These are phyloP conservation scores for Rhingia rostrata DNA, from an alignment of 2,888 invertebrate species.

Conservation along the genomic window DNA sequence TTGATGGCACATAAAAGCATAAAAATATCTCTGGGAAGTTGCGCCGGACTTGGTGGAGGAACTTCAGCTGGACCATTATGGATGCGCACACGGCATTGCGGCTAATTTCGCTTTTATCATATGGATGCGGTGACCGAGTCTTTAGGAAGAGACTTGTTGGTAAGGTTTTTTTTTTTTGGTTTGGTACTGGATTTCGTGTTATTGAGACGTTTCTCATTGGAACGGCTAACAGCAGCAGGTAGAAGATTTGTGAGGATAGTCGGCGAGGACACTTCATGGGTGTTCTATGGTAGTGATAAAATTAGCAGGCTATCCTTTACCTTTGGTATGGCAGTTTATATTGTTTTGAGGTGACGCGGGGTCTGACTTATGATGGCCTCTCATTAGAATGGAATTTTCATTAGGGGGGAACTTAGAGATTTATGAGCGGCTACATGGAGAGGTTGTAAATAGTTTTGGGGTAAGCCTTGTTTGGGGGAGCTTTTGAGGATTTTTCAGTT, in stretches of 20 bases:
- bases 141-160: slow-evolving; percentile 10
- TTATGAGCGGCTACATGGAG: slow-evolving; percentile 46
- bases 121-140: slow-evolving; percentile 26
- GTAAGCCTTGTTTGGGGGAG: slow-evolving; percentile 21
- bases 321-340: slow-evolving; percentile 53
- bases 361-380: slow-evolving; percentile 31
- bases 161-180: slow-evolving; percentile 6
- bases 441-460: slow-evolving; percentile 62
- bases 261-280: slow-evolving; percentile 73
- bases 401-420: slow-evolving; percentile 63
- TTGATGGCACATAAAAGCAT: slow-evolving; percentile 72
- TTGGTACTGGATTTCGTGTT: slow-evolving; percentile 52
- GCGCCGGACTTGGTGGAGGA: slow-evolving; percentile 41
- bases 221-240: slow-evolving; percentile 56
- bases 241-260: slow-evolving; percentile 63
- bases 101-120: slow-evolving; percentile 71
- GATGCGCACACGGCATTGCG: slow-evolving; percentile 66
- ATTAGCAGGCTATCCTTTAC: slow-evolving; percentile 71
- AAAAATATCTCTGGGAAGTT: slow-evolving; percentile 60
- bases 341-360: slow-evolving; percentile 47
- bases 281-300: slow-evolving; percentile 74
- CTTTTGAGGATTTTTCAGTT: slow-evolving; percentile 46
- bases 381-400: slow-evolving; percentile 72
- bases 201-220: slow-evolving; percentile 73
- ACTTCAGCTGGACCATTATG: slow-evolving; percentile 52